A percentile compares a stretch with the other conserved stretches of the same genome.
phyloP scores from a whole-genome alignment of 2,797 vertebrate species.

The Nyctibius grandis region DNA sequence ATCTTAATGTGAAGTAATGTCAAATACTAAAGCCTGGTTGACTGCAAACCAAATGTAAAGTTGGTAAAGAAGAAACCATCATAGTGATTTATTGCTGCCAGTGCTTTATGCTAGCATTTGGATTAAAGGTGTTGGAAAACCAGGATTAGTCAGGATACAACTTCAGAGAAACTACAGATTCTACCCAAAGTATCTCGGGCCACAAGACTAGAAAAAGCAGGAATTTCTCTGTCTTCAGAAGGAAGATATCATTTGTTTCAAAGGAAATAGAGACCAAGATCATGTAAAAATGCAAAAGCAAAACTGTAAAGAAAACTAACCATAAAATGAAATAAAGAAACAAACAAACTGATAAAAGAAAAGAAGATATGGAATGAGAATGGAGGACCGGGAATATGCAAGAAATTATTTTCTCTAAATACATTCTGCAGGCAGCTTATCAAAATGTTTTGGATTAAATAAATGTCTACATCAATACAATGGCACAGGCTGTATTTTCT shows the following conservation, averaged over 20 bases:
- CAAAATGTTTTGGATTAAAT: background rate
- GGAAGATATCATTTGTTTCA: rapidly evolving
- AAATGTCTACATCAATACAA: background rate
- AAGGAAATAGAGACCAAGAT: background rate
- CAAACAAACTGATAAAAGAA: background rate
- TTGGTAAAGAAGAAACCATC: background rate
- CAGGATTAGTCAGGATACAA: background rate
- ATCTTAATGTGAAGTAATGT: background rate
- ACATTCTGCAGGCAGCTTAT: background rate
- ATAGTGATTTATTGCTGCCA: background rate
- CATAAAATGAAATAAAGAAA: background rate
- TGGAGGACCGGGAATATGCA: background rate
- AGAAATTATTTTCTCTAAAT: background rate
- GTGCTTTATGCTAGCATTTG: background rate
- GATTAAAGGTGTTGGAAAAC: background rate
- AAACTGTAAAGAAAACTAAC: background rate
- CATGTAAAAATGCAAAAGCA: background rate
- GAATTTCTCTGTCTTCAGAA: background rate
- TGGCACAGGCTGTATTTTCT: background rate
- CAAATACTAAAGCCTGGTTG: background rate
- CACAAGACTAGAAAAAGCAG: background rate
- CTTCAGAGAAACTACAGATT: background rate
- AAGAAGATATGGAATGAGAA: background rate
- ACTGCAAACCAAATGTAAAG: background rate
- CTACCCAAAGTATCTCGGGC: background rate